These are phyloP conservation scores for Piscicola geometra DNA, from an alignment of 2,888 invertebrate genomes.

Conservation along the genomic window DNA sequence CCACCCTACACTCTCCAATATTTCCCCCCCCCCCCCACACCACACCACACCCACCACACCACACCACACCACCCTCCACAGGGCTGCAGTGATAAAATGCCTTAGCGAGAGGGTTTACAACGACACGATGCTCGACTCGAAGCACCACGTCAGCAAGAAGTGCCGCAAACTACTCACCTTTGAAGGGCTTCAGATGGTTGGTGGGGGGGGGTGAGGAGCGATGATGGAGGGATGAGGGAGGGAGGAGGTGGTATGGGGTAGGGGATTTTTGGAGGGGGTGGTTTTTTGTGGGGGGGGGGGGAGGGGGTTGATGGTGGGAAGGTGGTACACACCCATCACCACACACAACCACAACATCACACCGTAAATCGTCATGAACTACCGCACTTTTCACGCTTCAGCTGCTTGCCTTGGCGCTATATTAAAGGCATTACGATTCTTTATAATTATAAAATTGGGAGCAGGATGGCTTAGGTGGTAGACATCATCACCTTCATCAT, in stretches of 20 bases:
- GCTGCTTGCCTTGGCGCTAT: too few relatives aligned
- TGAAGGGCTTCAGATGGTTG: constrained; percentile 25
- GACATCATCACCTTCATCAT: constrained; percentile 30
- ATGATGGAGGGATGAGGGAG: not conserved
- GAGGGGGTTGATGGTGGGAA: not conserved
- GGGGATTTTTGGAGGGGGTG: not conserved
- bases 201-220: not conserved
- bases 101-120: constrained; percentile 33
- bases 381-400: too few relatives aligned
- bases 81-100: constrained; percentile 29
- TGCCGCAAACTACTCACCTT: constrained; percentile 18
- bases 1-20: too few relatives aligned
- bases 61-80: constrained; percentile 10
- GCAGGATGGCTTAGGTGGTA: too few relatives aligned
- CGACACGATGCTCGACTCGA: constrained; percentile 27
- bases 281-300: not conserved
- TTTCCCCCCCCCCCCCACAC: not conserved
- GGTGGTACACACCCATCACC: too few relatives aligned
- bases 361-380: too few relatives aligned
- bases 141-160: not conserved
- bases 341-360: too few relatives aligned
- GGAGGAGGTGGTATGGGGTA: not conserved
- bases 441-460: too few relatives aligned
- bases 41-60: too few relatives aligned
- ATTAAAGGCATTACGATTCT: too few relatives aligned